Evolutionary conservation across 2,113 vertebrate species (phyloP), one percentile per base, ranked within the genome.

Genomic region (Microtus oregoni): DNA sequence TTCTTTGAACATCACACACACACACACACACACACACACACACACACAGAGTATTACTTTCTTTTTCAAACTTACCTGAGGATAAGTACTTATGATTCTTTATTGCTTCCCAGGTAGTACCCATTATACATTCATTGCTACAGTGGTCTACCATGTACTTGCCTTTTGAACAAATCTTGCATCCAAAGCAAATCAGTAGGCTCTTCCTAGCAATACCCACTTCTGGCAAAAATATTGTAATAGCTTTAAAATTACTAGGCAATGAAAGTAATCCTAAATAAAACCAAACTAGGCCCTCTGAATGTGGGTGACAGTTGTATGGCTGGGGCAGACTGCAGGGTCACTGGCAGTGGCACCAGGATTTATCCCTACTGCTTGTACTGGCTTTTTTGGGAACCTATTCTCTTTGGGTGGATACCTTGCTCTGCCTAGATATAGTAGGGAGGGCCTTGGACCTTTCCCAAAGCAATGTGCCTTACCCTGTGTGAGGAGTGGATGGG

Each of bases 1-100:
- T 70, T 90, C 92, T 92, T 89, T 35, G 52, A 68, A 35, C 32
- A 26, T 35, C 87, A 90, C 38, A 95, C 10, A 38, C 63, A 79
- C 28, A 75, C 30, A 68, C 30, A 67, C 65, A 67, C 65, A 67
- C 63, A 65, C 11, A 50, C 47, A 50, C 28, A 75, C 67, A 67
- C 50, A 52, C 12, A 52, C 50, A 32, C 28, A 24, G n/a, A n/a
- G 32, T 76, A 22, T 32, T 52, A 50, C 61, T 89, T 68, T 81
- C 3, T 38, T 89, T 79, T 67, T 17, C 61, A 81, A 70, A 5
- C 22, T 78, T 86, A 61, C 32, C 72, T 86, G 1, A 52, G n/a
- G 7, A 1, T 55, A 44, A 63, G n/a, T 79, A 47, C 30, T 79
- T 85, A 28, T 44, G 81, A 55, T 47, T 79, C 11, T 73, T 92